Conservation (phyloP, 2,888 invertebrate genomes). For the Ochropleura leucogaster region DNA sequence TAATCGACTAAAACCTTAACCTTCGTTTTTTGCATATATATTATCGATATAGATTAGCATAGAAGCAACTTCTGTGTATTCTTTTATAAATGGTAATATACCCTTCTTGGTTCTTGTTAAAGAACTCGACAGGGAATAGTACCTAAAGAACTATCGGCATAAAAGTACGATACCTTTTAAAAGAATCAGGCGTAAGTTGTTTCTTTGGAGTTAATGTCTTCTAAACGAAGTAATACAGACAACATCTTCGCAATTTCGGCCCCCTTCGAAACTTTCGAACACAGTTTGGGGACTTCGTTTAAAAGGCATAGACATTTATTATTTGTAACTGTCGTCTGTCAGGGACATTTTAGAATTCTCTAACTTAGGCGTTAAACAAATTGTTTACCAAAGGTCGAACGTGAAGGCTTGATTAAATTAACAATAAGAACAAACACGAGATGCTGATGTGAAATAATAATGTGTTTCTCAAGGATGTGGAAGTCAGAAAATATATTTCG, state of each 20-base stretch:
- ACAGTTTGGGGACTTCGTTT: conserved; percentile 33
- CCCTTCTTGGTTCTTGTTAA: neutral
- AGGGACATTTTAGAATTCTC: conserved; percentile 15
- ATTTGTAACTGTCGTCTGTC: conserved; percentile 40
- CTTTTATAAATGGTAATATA: neutral
- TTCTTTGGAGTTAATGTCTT: conserved; percentile 10
- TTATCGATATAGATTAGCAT: neutral
- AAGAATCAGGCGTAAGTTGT: neutral
- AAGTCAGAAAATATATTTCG: neutral
- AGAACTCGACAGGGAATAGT: neutral
- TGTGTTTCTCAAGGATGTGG: conserved; percentile 4
- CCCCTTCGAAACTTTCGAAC: conserved; percentile 32
- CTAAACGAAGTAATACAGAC: conserved; percentile 3
- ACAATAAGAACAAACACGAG: neutral
- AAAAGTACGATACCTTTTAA: neutral
- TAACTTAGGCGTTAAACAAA: conserved; percentile 39
- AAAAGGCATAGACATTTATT: conserved; percentile 34
- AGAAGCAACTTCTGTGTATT: neutral
- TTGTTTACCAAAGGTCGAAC: conserved; percentile 37
- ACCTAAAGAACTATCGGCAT: neutral
- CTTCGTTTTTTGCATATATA: conserved; percentile 9
- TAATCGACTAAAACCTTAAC: conserved; percentile 24
- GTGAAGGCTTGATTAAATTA: conserved; percentile 32
- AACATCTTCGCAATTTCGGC: conserved; percentile 27
- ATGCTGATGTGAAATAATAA: conserved; percentile 7